Conservation (phyloP, 2,797 vertebrate species). For the Acanthurus tractus region DNA sequence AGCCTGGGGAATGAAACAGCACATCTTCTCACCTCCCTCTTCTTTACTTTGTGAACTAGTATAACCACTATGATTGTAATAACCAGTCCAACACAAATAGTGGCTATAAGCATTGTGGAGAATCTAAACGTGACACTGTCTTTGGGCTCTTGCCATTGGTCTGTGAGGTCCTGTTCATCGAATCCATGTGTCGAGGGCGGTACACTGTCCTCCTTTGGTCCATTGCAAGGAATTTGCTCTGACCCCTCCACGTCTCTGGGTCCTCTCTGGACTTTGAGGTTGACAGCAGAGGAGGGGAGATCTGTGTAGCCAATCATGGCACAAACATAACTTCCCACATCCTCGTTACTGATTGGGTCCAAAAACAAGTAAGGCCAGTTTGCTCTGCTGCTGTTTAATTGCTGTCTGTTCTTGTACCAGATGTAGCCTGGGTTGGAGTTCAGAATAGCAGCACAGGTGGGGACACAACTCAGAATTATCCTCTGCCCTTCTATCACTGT, state of each 20-base stretch:
- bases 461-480: constrained; percentile 32
- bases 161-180: constrained; percentile 5
- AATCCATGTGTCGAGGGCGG: neutral
- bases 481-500: constrained; percentile 22
- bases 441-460: constrained; percentile 17
- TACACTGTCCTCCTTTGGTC: neutral
- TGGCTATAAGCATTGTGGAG: neutral
- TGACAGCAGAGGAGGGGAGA: constrained; percentile 13
- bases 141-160: neutral
- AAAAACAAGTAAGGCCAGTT: neutral
- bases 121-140: neutral
- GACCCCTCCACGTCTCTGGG: neutral
- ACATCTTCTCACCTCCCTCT: neutral
- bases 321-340: constrained; percentile 18
- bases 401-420: constrained; percentile 41
- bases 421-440: constrained; percentile 34
- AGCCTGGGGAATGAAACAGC: neutral
- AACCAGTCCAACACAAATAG: constrained; percentile 4
- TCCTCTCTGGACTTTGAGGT: constrained; percentile 14
- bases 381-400: constrained; percentile 9
- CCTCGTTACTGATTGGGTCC: constrained; percentile 8
- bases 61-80: neutral
- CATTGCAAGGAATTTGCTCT: no score
- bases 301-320: constrained; percentile 10
- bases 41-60: neutral